Percentiles rank a stretch among this genome's conserved stretches.
Conservation (phyloP, 2,797 vertebrate genomes). For the Schizothorax lantsangensis region DNA sequence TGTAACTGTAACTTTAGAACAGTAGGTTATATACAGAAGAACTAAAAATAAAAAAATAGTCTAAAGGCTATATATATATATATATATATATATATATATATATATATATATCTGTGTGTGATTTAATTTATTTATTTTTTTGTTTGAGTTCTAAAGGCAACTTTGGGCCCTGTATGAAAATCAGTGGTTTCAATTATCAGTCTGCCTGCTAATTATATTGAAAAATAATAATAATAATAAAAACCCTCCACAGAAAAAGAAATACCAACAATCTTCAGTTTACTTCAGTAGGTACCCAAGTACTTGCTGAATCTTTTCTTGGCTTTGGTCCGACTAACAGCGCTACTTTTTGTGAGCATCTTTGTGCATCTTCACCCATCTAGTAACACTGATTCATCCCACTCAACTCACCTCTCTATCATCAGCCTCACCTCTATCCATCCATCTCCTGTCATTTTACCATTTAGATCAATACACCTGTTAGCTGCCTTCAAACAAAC, state of each 20-base stretch:
- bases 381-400: slow-evolving; percentile 10
- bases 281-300: not conserved
- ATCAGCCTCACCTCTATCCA: slow-evolving; percentile 36
- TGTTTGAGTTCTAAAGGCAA: not conserved
- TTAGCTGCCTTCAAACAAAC: slow-evolving; percentile 40
- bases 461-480: slow-evolving; percentile 48
- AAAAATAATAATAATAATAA: not conserved
- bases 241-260: too few relatives aligned
- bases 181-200: not conserved
- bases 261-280: not conserved
- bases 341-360: not conserved
- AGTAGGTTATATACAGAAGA: too few relatives aligned
- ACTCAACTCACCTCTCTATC: slow-evolving; percentile 18
- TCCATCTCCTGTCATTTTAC: slow-evolving; percentile 46
- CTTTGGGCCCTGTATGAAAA: not conserved
- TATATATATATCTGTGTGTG: too few relatives aligned
- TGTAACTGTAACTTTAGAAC: too few relatives aligned
- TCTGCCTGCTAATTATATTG: not conserved
- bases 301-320: not conserved
- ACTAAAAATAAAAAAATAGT: too few relatives aligned
- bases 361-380: not conserved
- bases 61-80: too few relatives aligned
- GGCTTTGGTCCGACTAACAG: not conserved
- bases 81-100: too few relatives aligned
- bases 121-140: not conserved